phyloP scores from a whole-genome alignment of 2,797 vertebrate genomes.

The Prionace glauca region DNA sequence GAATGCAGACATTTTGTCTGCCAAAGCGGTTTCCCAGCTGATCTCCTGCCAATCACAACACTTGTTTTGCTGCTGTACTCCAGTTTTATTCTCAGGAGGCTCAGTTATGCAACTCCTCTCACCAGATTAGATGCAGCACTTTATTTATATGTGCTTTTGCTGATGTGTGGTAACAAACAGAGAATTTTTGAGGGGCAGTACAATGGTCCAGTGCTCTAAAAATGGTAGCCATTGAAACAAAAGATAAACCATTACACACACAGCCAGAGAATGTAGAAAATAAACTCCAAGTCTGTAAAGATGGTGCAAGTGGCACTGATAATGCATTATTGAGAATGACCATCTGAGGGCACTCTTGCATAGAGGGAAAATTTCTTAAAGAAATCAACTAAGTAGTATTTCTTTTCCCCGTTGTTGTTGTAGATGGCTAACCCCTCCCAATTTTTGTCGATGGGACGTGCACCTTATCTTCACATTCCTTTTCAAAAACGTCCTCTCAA shows the following conservation, averaged over 20 bases:
- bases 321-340: background rate
- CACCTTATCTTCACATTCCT: background rate
- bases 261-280: background rate
- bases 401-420: background rate
- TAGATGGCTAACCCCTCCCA: background rate
- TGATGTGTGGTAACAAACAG: background rate
- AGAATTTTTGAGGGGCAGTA: background rate
- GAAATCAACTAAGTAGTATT: background rate
- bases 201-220: background rate
- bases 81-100: background rate
- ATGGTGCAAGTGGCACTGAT: background rate
- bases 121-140: background rate
- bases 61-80: background rate
- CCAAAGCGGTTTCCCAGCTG: background rate
- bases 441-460: background rate
- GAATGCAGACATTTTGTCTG: background rate
- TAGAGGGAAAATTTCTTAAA: background rate
- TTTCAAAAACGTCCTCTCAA: background rate
- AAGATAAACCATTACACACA: background rate
- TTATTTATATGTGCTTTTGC: background rate
- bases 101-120: background rate
- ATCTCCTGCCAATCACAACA: slow-evolving; percentile 13
- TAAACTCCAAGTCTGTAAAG: background rate
- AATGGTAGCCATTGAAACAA: background rate
- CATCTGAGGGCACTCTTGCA: slow-evolving; percentile 8